These are phyloP conservation scores for Odontocolon sp. DNA, from an alignment of 2,888 invertebrate species.

Conservation along the genomic window DNA sequence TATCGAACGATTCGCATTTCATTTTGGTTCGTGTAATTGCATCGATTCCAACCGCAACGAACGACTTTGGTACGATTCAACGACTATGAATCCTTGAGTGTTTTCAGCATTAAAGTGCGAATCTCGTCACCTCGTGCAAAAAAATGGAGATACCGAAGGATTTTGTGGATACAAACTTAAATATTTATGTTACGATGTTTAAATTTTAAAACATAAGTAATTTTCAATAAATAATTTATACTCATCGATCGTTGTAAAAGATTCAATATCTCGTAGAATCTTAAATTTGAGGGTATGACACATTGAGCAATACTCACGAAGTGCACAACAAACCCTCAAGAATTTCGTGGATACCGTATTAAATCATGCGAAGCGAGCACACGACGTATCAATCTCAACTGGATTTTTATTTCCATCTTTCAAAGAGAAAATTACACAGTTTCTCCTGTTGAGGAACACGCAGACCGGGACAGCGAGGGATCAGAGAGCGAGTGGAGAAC, in stretches of 20 bases:
- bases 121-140: background rate
- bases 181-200: too few relatives aligned
- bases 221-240: too few relatives aligned
- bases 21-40: constrained; percentile 15
- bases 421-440: constrained; percentile 76
- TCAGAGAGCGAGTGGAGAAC: constrained; percentile 24
- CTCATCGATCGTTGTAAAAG: too few relatives aligned
- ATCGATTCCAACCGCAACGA: background rate
- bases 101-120: background rate
- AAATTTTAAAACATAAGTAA: too few relatives aligned
- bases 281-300: background rate
- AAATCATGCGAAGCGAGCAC: constrained; percentile 16
- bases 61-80: too few relatives aligned
- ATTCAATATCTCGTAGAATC: background rate
- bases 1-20: constrained; percentile 45
- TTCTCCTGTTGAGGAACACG: constrained; percentile 47
- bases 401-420: constrained; percentile 74
- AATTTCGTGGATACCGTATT: constrained; percentile 22
- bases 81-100: too few relatives aligned
- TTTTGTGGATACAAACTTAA: too few relatives aligned
- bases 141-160: background rate
- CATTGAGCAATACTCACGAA: background rate
- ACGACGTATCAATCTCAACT: constrained; percentile 69
- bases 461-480: constrained; percentile 21
- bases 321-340: constrained; percentile 8